A percentile compares a stretch with the other conserved stretches of the same genome.
Conservation (phyloP, 2,888 invertebrate genomes). For the Macaria notata region DNA sequence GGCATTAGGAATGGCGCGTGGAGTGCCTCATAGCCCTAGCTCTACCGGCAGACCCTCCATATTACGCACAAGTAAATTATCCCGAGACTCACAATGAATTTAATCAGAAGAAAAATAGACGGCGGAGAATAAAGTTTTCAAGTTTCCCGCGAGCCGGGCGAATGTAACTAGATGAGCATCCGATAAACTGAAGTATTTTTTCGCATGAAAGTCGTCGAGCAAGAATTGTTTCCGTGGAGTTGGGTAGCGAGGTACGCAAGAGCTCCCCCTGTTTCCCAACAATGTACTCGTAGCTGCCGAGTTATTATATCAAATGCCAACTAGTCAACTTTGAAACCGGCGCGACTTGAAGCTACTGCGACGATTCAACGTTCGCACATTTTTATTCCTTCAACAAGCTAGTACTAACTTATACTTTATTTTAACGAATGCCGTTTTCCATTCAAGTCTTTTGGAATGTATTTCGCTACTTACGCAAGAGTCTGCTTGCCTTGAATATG, state of each 20-base stretch:
- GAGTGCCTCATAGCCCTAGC: constrained; percentile 26
- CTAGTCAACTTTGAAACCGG: constrained; percentile 30
- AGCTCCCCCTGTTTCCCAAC: constrained; percentile 30
- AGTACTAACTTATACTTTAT: too few species aligned
- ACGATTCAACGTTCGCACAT: background rate
- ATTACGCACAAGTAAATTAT: constrained; percentile 32
- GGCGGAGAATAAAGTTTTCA: constrained; percentile 37
- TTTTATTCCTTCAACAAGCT: too few species aligned
- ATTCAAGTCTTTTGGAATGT: too few species aligned
- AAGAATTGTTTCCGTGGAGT: constrained; percentile 38
- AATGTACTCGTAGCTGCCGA: constrained; percentile 26
- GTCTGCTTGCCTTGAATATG: too few species aligned
- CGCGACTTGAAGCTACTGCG: constrained; percentile 14
- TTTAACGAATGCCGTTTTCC: too few species aligned
- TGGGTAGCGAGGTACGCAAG: constrained; percentile 35
- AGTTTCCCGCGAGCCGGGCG: constrained; percentile 33
- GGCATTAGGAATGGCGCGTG: constrained; percentile 18
- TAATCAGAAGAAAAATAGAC: constrained; percentile 40
- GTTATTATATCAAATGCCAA: constrained; percentile 36
- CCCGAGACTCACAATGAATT: constrained; percentile 37
- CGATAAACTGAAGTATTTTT: constrained; percentile 39
- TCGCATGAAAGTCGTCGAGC: constrained; percentile 38
- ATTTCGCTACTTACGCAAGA: too few species aligned
- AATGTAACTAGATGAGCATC: constrained; percentile 39
- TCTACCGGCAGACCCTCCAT: constrained; percentile 25